A percentile compares a stretch with the other conserved stretches of the same genome.
These are phyloP conservation scores for Drosophila austrosaltans DNA, from an alignment of 2,888 invertebrate species.

Conservation along the genomic window DNA sequence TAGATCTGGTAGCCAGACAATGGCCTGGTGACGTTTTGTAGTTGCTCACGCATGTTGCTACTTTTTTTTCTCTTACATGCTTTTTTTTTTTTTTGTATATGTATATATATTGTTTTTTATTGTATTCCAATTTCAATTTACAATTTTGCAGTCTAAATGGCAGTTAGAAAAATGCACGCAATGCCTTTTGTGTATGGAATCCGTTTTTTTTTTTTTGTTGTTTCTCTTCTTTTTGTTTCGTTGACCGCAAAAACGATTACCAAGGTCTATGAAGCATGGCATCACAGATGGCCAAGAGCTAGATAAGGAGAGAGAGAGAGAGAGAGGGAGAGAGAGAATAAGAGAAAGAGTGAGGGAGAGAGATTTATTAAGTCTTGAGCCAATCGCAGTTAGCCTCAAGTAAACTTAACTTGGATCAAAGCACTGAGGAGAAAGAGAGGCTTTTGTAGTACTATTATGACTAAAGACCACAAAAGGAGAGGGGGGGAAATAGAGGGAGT, in stretches of 20 bases:
- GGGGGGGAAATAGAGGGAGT: background rate
- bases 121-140: conserved; percentile 55
- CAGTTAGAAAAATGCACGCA: conserved; percentile 53
- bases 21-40: conserved; percentile 22
- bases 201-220: conserved; percentile 19
- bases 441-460: background rate
- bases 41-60: conserved; percentile 13
- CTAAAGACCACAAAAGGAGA: background rate
- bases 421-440: background rate
- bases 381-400: conserved; percentile 10
- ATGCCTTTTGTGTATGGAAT: conserved; percentile 35
- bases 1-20: background rate
- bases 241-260: conserved; percentile 60
- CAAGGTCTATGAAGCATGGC: conserved; percentile 63
- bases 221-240: conserved; percentile 29
- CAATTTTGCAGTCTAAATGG: conserved; percentile 59
- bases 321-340: background rate
- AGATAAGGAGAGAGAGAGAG: background rate
- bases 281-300: conserved; percentile 17
- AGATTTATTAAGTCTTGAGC: conserved; percentile 15
- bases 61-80: background rate
- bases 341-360: background rate
- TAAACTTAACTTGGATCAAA: background rate
- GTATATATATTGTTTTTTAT: conserved; percentile 15
- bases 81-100: background rate